Evolutionary conservation across 1,140 invertebrate genomes (phyloP), one percentile per base, ranked within the genome.

Genomic region (Conus betulinus): DNA sequence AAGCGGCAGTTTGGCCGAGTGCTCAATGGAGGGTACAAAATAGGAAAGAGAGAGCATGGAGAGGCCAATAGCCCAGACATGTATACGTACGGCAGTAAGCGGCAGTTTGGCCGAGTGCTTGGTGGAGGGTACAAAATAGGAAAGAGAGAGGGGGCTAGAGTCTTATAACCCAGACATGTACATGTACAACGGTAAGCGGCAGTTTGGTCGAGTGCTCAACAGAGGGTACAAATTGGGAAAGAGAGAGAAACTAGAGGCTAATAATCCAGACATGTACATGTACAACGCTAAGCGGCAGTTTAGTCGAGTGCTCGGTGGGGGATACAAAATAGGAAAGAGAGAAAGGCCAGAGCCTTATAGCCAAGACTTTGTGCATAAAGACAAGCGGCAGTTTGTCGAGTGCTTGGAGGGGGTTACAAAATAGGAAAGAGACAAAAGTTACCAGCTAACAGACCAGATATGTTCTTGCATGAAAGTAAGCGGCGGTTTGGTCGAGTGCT

Each of bases 311-410:
- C 52, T 81, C 2, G 39, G 79, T 5, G 79, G 79, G 0, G 79
- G 79, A 0, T 81, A 81, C 51, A 81, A 81, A 81, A 10, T 81
- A 53, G 79, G 79, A 53, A 81, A 81, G 23, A 27, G 76, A 51
- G 76, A 51, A 15, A 25, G 5, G 7, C n/a, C 6, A 17, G 76
- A 78, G 39, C 10, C 17, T 27, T 7, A 39, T 17, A 78, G 4
- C 39, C 76, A 0, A 11, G 39, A 78, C 27, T 20, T 7, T 20
- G 23, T 15, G 67, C 8, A 78, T 17, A 25, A 10, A 39, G 25
- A 78, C 76, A 78, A 27, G 27, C 76, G 76, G 5, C 25, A 23
- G 6, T 51, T 78, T 27, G 25, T 78, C 25, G 11, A 51, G 39
- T 51, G 27, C 8, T 51, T 4, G 76, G 7, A 11, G 39, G 76